Conservation (phyloP, 2,888 invertebrate genomes). For the Trypoxylon attenuatum region DNA sequence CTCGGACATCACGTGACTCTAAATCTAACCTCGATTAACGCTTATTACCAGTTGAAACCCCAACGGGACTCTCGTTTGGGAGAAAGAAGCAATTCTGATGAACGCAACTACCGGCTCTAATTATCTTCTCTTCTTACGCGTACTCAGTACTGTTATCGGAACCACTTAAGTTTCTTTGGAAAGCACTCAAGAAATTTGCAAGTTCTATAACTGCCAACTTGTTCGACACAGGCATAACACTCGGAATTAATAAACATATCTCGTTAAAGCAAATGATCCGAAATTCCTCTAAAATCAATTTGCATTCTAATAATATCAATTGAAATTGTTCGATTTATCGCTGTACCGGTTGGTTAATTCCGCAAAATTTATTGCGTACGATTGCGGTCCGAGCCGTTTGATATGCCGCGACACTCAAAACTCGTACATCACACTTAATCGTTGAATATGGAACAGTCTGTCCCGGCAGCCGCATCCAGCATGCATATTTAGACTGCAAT, state of each 20-base stretch:
- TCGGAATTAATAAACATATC: too few species aligned
- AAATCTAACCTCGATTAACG: slow-evolving; percentile 53
- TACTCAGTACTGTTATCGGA: too few species aligned
- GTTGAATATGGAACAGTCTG: slow-evolving; percentile 70
- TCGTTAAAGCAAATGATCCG: too few species aligned
- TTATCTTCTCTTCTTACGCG: too few species aligned
- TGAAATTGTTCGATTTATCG: slow-evolving; percentile 27
- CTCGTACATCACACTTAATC: slow-evolving; percentile 71
- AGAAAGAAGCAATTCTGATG: slow-evolving; percentile 16
- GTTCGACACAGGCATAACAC: too few species aligned
- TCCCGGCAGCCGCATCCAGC: slow-evolving; percentile 51
- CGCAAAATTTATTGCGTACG: slow-evolving; percentile 61
- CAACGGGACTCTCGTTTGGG: too few species aligned
- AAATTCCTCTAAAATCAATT: too few species aligned
- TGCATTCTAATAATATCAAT: slow-evolving; percentile 23
- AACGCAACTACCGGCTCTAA: too few species aligned
- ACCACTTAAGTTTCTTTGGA: too few species aligned
- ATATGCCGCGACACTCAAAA: slow-evolving; percentile 69
- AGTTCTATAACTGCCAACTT: too few species aligned
- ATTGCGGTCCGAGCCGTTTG: slow-evolving; percentile 54
- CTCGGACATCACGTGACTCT: slow-evolving; percentile 39
- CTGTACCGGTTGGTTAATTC: slow-evolving; percentile 63
- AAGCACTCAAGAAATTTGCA: too few species aligned
- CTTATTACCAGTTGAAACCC: too few species aligned
- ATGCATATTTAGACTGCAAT: slow-evolving; percentile 66